Evolutionary conservation across 2,113 vertebrate genomes (phyloP).

Genomic region (Dinomys branickii): DNA sequence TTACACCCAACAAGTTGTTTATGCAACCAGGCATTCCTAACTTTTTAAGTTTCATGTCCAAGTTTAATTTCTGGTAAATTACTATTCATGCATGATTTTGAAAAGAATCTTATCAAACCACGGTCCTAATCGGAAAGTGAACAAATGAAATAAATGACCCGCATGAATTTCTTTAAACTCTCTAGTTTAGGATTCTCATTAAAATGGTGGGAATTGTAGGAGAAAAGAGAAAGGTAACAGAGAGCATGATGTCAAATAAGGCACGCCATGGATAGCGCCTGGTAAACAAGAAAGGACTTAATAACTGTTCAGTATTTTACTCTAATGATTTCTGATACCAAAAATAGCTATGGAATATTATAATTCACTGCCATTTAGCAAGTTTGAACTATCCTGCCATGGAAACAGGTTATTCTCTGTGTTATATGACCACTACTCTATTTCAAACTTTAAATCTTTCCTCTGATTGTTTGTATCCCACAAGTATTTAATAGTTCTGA

Average conservation of each 20-base stretch:
- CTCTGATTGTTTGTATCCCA: background rate
- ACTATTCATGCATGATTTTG: conserved; percentile 6
- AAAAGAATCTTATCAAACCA: background rate
- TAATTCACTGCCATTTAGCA: background rate
- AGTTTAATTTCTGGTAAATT: conserved; percentile 61
- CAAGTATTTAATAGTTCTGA: background rate
- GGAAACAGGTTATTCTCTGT: background rate
- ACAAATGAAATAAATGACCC: conserved; percentile 30
- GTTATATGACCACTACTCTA: background rate
- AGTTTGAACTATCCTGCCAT: background rate
- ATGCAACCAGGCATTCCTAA: background rate
- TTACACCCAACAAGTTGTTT: conserved; percentile 42
- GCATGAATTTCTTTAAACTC: conserved; percentile 6
- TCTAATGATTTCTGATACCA: background rate
- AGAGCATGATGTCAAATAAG: background rate
- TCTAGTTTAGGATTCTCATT: conserved; percentile 21
- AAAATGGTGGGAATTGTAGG: background rate
- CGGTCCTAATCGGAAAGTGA: background rate
- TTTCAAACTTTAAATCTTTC: background rate
- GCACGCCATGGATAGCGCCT: background rate
- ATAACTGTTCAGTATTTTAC: background rate
- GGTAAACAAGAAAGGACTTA: background rate
- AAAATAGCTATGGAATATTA: background rate
- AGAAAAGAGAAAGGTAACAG: background rate
- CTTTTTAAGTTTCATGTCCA: conserved; percentile 9